Evolutionary conservation across 2,113 vertebrate genomes (phyloP), one percentile per base, ranked within the genome.

Genomic region (Mystacornis crossleyi): DNA sequence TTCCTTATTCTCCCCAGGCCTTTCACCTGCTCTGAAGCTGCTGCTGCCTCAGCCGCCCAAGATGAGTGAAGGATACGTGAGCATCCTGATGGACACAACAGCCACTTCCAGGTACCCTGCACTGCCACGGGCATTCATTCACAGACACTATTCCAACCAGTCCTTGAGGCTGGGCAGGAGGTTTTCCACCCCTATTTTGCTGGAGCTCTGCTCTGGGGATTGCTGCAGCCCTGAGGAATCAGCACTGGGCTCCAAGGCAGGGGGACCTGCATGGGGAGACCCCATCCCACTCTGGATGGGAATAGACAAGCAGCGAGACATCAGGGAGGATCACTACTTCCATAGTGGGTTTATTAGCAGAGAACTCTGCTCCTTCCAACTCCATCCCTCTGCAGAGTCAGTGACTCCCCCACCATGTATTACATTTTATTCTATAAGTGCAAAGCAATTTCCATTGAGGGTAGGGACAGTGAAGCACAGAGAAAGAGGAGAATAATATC

Each of bases 401-500:
- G 26, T 29, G 60, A 65, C 74, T 82, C 45, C 54, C 58, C 18
- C n/a, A 38, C 36, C 70, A 62, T 1, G 21, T 16, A 43, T 77
- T 71, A 45, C 71, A 54, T 62, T 69, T 89, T 79, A 61, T 94
- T 84, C 86, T 72, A 0, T 34, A 87, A 82, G 40, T 40, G 55
- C 60, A 82, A 70, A 50, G 58, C 64, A 42, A 87, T 93, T 96
- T 94, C 85, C 71, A 64, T 7, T 36, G 87, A 93, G 85, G n/a
- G 60, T 18, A 87, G 67, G 87, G 85, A 94, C 87, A 83, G 51
- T 67, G 77, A 90, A 96, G 64, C 79, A 90, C 42, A 67, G 81
- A 91, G 58, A 95, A 90, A 95, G 73, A 75, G 33, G 18, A 96
- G 75, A 91, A 92, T 86, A 91, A 77, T 81, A 93, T 88, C 90